Conservation (phyloP, 2,113 vertebrate species). For the Serilophus lunatus region DNA sequence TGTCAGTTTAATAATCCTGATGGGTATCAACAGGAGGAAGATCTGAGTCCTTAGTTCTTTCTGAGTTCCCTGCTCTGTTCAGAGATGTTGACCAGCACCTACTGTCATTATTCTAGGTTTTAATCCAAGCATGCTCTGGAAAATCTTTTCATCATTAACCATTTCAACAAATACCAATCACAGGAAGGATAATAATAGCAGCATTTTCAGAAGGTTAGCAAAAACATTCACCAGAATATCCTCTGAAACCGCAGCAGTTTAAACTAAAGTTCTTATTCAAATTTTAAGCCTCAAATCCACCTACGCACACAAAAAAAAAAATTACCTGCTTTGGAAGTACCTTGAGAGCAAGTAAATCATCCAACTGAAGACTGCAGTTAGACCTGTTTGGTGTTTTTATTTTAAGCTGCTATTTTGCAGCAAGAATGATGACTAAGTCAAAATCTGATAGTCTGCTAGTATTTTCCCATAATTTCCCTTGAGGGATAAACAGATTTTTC, state of each 20-base stretch:
- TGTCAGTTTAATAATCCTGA: neutral
- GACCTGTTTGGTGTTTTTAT: neutral
- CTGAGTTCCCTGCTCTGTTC: neutral
- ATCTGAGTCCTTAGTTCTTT: neutral
- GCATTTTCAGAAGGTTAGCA: neutral
- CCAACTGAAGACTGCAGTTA: neutral
- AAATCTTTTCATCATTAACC: neutral
- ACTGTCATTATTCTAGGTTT: neutral
- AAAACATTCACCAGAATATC: neutral
- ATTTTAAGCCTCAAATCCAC: neutral
- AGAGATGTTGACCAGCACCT: neutral
- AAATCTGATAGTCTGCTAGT: conserved; percentile 28
- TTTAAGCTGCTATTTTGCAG: neutral
- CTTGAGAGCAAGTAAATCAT: neutral
- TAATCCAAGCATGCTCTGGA: neutral
- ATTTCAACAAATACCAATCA: neutral
- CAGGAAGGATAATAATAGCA: neutral
- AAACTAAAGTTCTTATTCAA: neutral
- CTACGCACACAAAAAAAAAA: neutral
- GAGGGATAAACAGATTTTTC: conserved; percentile 49
- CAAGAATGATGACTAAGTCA: neutral
- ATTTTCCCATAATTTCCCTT: conserved; percentile 38
- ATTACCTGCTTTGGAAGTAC: neutral
- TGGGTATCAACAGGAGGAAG: neutral
- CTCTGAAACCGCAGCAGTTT: neutral